These are phyloP conservation scores for Vulpes ferrilata DNA, from an alignment of 2,113 vertebrate genomes.

Conservation along the genomic window DNA sequence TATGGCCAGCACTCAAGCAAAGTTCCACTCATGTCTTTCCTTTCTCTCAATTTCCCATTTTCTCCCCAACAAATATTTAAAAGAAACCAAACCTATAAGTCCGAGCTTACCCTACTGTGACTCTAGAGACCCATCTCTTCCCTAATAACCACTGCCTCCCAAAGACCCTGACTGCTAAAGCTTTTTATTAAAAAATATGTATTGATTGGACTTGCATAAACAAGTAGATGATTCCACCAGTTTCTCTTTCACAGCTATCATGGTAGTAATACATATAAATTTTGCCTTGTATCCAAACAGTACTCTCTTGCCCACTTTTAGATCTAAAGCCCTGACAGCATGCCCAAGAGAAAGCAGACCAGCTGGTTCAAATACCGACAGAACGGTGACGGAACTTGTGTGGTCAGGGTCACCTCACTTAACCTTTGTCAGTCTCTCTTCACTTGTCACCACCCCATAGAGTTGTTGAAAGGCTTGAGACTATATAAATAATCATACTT, in stretches of 20 bases:
- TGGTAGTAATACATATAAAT: background rate
- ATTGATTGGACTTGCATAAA: background rate
- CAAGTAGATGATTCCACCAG: background rate
- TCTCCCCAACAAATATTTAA: background rate
- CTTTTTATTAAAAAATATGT: constrained; percentile 2
- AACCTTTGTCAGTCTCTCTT: background rate
- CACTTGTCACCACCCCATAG: background rate
- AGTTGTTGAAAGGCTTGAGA: background rate
- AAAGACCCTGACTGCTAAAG: background rate
- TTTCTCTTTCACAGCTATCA: constrained; percentile 17
- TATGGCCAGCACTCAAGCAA: background rate
- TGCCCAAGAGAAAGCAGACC: background rate
- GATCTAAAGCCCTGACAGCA: background rate
- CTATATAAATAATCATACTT: background rate
- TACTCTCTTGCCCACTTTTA: background rate
- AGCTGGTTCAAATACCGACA: background rate
- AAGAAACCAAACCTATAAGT: background rate
- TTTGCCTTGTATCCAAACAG: background rate
- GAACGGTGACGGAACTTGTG: background rate
- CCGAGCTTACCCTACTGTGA: background rate
- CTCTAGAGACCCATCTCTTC: background rate
- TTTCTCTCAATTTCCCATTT: background rate
- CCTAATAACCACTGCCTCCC: background rate
- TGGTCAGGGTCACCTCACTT: background rate
- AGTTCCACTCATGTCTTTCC: background rate